Conservation (phyloP, 2,888 invertebrate genomes). For the Drosophila peninsularis region DNA sequence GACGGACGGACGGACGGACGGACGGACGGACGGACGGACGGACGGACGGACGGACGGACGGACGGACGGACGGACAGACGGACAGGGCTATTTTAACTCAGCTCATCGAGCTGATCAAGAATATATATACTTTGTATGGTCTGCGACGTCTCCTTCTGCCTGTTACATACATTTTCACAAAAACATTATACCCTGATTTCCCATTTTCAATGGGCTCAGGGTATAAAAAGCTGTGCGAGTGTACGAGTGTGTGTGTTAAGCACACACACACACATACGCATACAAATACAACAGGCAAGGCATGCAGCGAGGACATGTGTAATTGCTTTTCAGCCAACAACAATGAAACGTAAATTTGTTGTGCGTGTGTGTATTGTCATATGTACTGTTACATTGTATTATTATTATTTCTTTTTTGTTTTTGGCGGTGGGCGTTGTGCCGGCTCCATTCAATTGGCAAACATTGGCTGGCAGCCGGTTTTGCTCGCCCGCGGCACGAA, state of each 20-base stretch:
- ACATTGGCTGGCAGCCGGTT: constrained; percentile 46
- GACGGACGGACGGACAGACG: too few species aligned
- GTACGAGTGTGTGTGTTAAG: constrained; percentile 18
- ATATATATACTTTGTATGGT: too few species aligned
- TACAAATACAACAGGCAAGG: constrained; percentile 48
- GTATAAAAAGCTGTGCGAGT: constrained; percentile 14
- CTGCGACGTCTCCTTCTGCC: too few species aligned
- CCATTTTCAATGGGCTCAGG: too few species aligned
- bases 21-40: too few species aligned
- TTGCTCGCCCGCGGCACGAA: constrained; percentile 47
- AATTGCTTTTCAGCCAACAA: constrained; percentile 65
- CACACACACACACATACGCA: too few species aligned
- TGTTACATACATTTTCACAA: too few species aligned
- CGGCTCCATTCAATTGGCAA: constrained; percentile 64
- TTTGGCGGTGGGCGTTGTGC: constrained; percentile 51
- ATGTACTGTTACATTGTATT: constrained; percentile 45
- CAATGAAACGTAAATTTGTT: constrained; percentile 36
- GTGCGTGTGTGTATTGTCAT: constrained; percentile 30
- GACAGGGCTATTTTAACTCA: too few species aligned
- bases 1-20: too few species aligned
- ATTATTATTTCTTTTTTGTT: constrained; percentile 14
- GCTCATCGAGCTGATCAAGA: too few species aligned
- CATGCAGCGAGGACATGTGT: constrained; percentile 64
- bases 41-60: too few species aligned
- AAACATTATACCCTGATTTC: too few species aligned